Evolutionary conservation across 2,113 vertebrate species (phyloP), one percentile per base, ranked within the genome.

Genomic region (Puffinus mauretanicus): DNA sequence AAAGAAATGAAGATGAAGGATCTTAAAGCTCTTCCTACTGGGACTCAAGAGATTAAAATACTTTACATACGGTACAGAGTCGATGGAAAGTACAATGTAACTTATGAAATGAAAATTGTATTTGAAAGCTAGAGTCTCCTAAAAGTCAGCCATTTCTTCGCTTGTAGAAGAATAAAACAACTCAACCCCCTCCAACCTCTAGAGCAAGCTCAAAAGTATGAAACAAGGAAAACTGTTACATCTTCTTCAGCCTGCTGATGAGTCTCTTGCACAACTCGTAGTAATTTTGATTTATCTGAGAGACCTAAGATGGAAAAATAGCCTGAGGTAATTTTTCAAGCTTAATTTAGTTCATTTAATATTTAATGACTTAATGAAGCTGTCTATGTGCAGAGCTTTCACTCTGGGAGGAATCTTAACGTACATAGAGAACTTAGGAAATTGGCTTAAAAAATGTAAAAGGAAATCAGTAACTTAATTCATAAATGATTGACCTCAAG

Each of bases 321-420:
- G 91, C 91, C 97, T 89, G 95, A 96, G 95, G 94, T 97, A 96
- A 97, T 97, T 98, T 98, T 98, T 98, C 96, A 97, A 97, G 94
- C 90, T 96, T 97, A 97, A 97, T 97, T 98, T 98, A 97, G 90
- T 96, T 98, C 90, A 95, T 97, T 98, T 97, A 98, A 97, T 97
- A 97, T 98, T 98, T 98, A 97, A 97, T 97, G 96, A 97, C 79
- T 97, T 97, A 98, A 96, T 97, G 88, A 96, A 97, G 81, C 86
- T 94, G 83, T 95, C 92, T 97, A 82, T 82, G 88, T 94, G 92
- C 92, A 96, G 94, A 95, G 85, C 93, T 95, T 96, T 96, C 94
- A 88, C 94, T 97, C 93, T 88, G 96, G 88, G 82, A 97, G 80
- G 54, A 97, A 96, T 94, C 93, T 93, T 88, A 96, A 86, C 86